Evolutionary conservation across 2,888 invertebrate species (phyloP).

Genomic region (Cryptophagus acutangulus): DNA sequence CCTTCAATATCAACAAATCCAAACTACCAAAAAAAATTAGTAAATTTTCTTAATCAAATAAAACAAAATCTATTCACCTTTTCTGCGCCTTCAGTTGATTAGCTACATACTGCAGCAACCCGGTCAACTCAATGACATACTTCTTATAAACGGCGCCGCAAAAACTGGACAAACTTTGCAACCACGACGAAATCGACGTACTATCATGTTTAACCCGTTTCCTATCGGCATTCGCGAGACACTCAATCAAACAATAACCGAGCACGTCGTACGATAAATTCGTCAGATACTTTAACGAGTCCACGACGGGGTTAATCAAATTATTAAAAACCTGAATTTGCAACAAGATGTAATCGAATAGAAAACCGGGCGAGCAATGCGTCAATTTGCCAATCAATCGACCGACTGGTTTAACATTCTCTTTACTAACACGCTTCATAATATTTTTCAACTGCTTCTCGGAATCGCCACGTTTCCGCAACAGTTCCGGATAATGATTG

Average conservation of each 20-base stretch:
- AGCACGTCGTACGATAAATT: constrained; percentile 93
- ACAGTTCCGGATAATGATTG: constrained; percentile 74
- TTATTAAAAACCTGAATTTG: constrained; percentile 49
- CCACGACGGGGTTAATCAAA: constrained; percentile 78
- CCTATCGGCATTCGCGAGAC: constrained; percentile 73
- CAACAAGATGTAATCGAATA: constrained; percentile 81
- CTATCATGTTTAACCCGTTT: constrained; percentile 81
- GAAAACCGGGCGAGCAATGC: constrained; percentile 90
- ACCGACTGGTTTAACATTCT: constrained; percentile 96
- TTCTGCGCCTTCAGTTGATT: constrained; percentile 95
- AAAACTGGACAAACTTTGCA: constrained; percentile 91
- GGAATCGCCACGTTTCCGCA: constrained; percentile 79
- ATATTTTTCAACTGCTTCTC: constrained; percentile 91
- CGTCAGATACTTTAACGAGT: constrained; percentile 94
- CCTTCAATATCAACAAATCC: constrained; percentile 89
- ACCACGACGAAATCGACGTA: constrained; percentile 88
- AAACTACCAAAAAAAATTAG: constrained; percentile 51
- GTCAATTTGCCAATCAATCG: constrained; percentile 94
- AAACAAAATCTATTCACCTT: constrained; percentile 56
- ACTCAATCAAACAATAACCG: constrained; percentile 92
- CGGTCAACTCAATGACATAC: constrained; percentile 92
- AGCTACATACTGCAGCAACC: constrained; percentile 92
- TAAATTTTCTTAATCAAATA: constrained; percentile 1
- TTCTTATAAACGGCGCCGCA: constrained; percentile 96
- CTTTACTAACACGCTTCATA: constrained; percentile 96